phyloP scores from a whole-genome alignment of 2,888 invertebrate species.

The Agonopterix heracliana region DNA sequence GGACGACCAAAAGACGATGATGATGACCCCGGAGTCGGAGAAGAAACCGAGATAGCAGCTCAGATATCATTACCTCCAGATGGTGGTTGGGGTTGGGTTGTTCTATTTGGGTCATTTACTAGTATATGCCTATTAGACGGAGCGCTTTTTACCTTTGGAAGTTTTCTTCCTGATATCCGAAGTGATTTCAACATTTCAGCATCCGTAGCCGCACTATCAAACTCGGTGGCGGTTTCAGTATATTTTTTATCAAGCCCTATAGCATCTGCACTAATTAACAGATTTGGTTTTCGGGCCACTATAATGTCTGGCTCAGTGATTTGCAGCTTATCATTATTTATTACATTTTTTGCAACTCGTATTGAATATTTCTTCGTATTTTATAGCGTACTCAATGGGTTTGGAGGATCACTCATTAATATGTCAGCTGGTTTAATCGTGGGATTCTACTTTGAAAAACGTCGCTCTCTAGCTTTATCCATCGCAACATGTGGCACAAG shows the following conservation, averaged over 20 bases:
- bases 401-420: constrained; percentile 54
- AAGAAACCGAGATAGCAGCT: constrained; percentile 65
- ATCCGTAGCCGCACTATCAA: constrained; percentile 46
- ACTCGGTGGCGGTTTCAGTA: constrained; percentile 53
- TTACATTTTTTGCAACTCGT: constrained; percentile 44
- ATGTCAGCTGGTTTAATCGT: constrained; percentile 52
- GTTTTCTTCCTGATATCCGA: constrained; percentile 43
- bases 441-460: constrained; percentile 66
- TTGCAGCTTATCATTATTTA: constrained; percentile 41
- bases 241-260: constrained; percentile 54
- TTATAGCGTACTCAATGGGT: constrained; percentile 50
- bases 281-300: constrained; percentile 61
- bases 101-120: constrained; percentile 46
- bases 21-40: constrained; percentile 37
- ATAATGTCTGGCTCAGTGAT: constrained; percentile 54
- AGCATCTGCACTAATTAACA: constrained; percentile 58
- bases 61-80: constrained; percentile 58
- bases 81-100: constrained; percentile 67
- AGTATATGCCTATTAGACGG: constrained; percentile 53
- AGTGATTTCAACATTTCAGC: constrained; percentile 37
- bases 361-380: constrained; percentile 40
- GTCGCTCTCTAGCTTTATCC: constrained; percentile 51
- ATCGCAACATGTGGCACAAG: constrained; percentile 54
- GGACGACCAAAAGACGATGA: background rate
- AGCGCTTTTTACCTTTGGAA: constrained; percentile 54